Evolutionary conservation across 1,140 invertebrate genomes (phyloP).

Genomic region (Agraylea sexmaculata): DNA sequence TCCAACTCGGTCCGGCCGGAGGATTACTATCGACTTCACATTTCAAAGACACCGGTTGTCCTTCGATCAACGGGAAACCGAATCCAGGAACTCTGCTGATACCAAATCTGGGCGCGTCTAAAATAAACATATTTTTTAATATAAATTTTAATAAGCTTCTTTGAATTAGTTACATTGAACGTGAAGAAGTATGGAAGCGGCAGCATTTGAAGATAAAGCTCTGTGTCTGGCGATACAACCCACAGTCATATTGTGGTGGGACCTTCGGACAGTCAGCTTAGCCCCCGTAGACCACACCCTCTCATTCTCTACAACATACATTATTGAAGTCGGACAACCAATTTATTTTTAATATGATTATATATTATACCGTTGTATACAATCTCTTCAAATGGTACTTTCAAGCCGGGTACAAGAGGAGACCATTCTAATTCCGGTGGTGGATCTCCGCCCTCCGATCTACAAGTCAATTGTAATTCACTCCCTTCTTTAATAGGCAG

Average conservation of each 20-base stretch:
- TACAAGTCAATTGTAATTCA: constrained; percentile 65
- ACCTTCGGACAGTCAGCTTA: constrained; percentile 51
- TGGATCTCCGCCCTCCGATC: constrained; percentile 51
- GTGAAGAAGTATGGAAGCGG: constrained; percentile 61
- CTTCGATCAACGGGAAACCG: constrained; percentile 72
- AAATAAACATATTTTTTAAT: constrained; percentile 15
- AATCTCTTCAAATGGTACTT: not conserved
- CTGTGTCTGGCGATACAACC: constrained; percentile 61
- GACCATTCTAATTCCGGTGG: constrained; percentile 8
- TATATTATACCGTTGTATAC: not conserved
- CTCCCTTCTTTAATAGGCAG: constrained; percentile 71
- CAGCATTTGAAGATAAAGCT: constrained; percentile 50
- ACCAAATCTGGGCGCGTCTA: constrained; percentile 82
- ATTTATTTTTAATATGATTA: constrained; percentile 1
- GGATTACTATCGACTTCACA: constrained; percentile 88
- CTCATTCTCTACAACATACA: no score
- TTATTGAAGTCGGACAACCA: no score
- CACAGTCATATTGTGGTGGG: constrained; percentile 64
- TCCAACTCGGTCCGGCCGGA: constrained; percentile 72
- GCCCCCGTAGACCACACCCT: no score
- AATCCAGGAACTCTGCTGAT: constrained; percentile 81
- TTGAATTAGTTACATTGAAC: constrained; percentile 68
- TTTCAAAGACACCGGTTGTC: constrained; percentile 72
- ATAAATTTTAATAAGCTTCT: constrained; percentile 9
- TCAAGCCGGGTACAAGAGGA: constrained; percentile 5